A percentile compares a stretch with the other conserved stretches of the same genome.
Evolutionary conservation across 2,888 invertebrate genomes (phyloP).

Genomic region (Scaptomyza flava): DNA sequence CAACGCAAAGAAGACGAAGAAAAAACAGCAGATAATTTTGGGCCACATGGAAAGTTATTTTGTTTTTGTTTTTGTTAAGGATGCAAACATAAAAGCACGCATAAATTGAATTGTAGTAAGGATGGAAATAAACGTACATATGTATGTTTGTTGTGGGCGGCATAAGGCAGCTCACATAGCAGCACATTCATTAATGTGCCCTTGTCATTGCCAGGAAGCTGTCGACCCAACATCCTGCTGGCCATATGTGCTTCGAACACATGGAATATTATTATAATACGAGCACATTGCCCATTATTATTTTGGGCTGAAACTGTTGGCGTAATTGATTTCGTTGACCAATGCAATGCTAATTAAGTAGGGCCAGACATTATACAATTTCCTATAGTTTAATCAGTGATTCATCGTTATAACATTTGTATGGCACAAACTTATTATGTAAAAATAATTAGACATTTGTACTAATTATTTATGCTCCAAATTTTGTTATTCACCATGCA

Average conservation of each 20-base stretch:
- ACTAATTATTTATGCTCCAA: slow-evolving; percentile 42
- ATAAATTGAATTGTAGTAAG: slow-evolving; percentile 35
- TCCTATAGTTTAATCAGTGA: slow-evolving; percentile 36
- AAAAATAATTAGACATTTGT: slow-evolving; percentile 63
- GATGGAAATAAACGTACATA: neutral
- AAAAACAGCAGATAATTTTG: slow-evolving; percentile 45
- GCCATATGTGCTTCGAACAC: slow-evolving; percentile 46
- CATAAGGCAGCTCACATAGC: slow-evolving; percentile 28
- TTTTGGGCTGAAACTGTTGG: slow-evolving; percentile 35
- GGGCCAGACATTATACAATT: slow-evolving; percentile 59
- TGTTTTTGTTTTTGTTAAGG: neutral
- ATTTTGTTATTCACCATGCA: neutral
- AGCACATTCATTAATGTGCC: slow-evolving; percentile 50
- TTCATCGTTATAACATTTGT: slow-evolving; percentile 27
- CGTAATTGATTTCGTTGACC: slow-evolving; percentile 65
- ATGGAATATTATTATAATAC: neutral
- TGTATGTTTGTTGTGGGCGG: slow-evolving; percentile 3
- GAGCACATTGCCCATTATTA: slow-evolving; percentile 16
- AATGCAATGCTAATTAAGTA: slow-evolving; percentile 54
- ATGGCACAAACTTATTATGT: slow-evolving; percentile 39
- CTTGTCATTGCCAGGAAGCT: slow-evolving; percentile 44
- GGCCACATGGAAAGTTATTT: slow-evolving; percentile 51
- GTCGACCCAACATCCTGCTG: slow-evolving; percentile 2
- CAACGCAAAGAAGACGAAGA: slow-evolving; percentile 10
- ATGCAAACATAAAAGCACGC: slow-evolving; percentile 8